Percentiles rank a stretch among this genome's conserved stretches.
phyloP scores from a whole-genome alignment of 2,113 vertebrate species.

The Corythoichthys haematopterus region DNA sequence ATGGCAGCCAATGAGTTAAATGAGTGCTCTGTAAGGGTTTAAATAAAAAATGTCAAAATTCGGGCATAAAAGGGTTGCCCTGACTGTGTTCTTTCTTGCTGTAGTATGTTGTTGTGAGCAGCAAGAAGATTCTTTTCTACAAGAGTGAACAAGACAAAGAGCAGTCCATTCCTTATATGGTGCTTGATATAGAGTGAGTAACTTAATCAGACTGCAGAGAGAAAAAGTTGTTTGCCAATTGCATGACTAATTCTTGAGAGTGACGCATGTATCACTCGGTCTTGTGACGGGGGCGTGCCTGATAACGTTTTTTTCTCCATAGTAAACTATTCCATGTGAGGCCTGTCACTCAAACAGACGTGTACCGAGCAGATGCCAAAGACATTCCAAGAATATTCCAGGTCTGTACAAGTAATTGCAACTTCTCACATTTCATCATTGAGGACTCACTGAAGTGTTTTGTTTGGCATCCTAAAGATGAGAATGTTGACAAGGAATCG shows the following conservation, averaged over 20 bases:
- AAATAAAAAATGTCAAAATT: too few species aligned
- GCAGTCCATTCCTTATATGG: slow-evolving; percentile 95
- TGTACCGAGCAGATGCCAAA: slow-evolving; percentile 95
- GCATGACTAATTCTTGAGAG: neutral
- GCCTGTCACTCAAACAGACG: slow-evolving; percentile 95
- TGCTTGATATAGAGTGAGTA: slow-evolving; percentile 97
- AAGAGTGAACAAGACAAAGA: slow-evolving; percentile 96
- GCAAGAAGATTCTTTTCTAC: slow-evolving; percentile 99
- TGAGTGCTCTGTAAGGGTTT: too few species aligned
- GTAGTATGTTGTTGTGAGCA: slow-evolving; percentile 97
- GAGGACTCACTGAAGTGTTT: neutral
- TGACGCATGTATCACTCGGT: neutral
- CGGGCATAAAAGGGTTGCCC: neutral
- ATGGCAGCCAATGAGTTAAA: too few species aligned
- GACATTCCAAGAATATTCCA: slow-evolving; percentile 99
- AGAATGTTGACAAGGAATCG: neutral
- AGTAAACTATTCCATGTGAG: slow-evolving; percentile 98
- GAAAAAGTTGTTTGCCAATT: neutral
- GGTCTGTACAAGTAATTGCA: slow-evolving; percentile 59
- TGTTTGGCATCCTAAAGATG: neutral
- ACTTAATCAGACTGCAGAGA: neutral
- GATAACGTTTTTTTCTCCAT: slow-evolving; percentile 1
- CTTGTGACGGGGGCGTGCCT: neutral
- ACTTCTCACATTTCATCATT: neutral
- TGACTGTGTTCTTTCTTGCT: neutral